Percentiles rank a stretch among this genome's conserved stretches.
Conservation (phyloP, 2,797 vertebrate species). For the Gadopsis bispinosus region DNA sequence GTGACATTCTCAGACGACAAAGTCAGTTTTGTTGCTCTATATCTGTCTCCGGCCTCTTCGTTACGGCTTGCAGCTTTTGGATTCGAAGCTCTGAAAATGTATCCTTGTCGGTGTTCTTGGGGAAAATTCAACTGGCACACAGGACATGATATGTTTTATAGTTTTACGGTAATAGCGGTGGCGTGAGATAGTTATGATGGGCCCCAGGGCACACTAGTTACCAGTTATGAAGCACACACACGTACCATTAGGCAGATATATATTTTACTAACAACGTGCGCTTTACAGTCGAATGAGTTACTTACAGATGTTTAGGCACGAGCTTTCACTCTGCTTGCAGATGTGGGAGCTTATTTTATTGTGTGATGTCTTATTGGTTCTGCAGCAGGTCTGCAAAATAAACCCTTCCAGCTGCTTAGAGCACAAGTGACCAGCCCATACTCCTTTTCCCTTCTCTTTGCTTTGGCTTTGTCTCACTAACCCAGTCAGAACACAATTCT, state of each 20-base stretch:
- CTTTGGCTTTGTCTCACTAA: constrained; percentile 7
- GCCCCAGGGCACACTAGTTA: no score
- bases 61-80: background rate
- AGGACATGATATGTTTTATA: background rate
- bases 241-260: no score
- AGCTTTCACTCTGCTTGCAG: no score
- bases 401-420: background rate
- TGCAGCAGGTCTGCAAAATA: constrained; percentile 14
- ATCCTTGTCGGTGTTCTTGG: background rate
- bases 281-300: no score
- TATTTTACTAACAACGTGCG: no score
- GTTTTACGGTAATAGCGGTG: background rate
- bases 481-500: constrained; percentile 20
- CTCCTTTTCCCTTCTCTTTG: constrained; percentile 1
- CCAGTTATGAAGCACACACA: no score
- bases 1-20: constrained; percentile 24
- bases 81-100: background rate
- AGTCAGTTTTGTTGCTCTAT: background rate
- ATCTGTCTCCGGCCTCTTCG: constrained; percentile 1
- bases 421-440: constrained; percentile 9
- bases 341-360: background rate
- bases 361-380: background rate
- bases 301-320: no score
- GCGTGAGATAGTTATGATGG: no score
- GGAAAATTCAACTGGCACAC: background rate